Percentiles rank a stretch among this genome's conserved stretches.
Evolutionary conservation across 2,113 vertebrate species (phyloP).

Genomic region (Myotis yumanensis): DNA sequence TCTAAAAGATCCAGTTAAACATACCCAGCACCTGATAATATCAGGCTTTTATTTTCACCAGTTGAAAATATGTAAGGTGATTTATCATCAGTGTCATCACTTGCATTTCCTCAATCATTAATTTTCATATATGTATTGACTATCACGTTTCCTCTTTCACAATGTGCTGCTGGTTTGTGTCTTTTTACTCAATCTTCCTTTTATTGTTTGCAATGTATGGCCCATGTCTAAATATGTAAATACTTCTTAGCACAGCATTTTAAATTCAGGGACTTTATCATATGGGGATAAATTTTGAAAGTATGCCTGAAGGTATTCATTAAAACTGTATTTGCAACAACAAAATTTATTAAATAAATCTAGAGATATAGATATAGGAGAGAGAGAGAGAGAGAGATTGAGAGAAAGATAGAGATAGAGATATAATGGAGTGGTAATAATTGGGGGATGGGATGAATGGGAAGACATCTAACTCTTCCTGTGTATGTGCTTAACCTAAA

Average conservation of each 20-base stretch:
- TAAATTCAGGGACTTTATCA: neutral
- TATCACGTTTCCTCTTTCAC: neutral
- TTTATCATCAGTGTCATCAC: neutral
- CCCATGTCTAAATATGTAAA: neutral
- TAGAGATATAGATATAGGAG: no score
- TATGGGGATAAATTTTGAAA: neutral
- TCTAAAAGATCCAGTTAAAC: neutral
- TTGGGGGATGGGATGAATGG: rapidly evolving
- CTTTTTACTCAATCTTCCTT: neutral
- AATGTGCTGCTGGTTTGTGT: neutral
- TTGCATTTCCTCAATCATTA: neutral
- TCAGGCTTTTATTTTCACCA: neutral
- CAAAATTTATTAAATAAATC: neutral
- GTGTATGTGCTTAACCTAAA: neutral
- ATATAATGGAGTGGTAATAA: neutral
- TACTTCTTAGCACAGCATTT: neutral
- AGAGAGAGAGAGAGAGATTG: neutral
- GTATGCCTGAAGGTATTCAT: neutral
- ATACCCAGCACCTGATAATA: neutral
- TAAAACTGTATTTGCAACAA: neutral
- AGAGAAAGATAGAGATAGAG: no score
- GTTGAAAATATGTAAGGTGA: neutral
- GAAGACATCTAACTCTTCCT: neutral
- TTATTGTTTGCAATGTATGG: neutral
- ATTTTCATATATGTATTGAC: neutral